phyloP scores from a whole-genome alignment of 2,888 invertebrate genomes.

The Synergus itoensis region DNA sequence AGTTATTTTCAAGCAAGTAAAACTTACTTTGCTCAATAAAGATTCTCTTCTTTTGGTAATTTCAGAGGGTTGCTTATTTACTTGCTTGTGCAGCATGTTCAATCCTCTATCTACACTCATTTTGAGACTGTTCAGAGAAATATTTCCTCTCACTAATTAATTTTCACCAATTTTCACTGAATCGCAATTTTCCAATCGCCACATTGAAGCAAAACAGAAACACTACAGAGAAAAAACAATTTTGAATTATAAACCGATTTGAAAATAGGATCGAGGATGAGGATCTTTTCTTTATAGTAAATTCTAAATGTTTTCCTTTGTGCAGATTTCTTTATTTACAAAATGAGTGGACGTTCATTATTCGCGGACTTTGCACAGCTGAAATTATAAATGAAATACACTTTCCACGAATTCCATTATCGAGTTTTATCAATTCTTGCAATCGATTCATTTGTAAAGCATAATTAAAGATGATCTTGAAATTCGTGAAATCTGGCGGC shows the following conservation, averaged over 20 bases:
- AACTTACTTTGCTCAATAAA: conserved; percentile 65
- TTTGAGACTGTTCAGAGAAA: conserved; percentile 53
- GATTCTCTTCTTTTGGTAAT: conserved; percentile 56
- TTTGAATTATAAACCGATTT: no score
- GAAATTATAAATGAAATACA: conserved; percentile 33
- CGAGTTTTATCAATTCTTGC: conserved; percentile 21
- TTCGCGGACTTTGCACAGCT: conserved; percentile 27
- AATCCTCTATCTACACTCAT: conserved; percentile 65
- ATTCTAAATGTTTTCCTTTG: not conserved
- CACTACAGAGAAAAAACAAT: not conserved
- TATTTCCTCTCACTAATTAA: not conserved
- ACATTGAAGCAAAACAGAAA: conserved; percentile 5
- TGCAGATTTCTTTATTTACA: conserved; percentile 5
- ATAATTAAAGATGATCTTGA: not conserved
- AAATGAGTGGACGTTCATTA: conserved; percentile 1
- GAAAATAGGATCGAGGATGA: no score
- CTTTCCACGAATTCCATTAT: conserved; percentile 35
- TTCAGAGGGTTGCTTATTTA: conserved; percentile 46
- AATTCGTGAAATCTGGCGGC: not conserved
- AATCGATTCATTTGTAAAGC: conserved; percentile 3
- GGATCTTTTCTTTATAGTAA: not conserved
- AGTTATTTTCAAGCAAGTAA: no score
- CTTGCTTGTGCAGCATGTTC: conserved; percentile 64
- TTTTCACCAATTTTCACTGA: conserved; percentile 5
- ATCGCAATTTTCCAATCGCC: not conserved